phyloP scores from a whole-genome alignment of 1,140 invertebrate genomes.

The Chlorops oryzae region DNA sequence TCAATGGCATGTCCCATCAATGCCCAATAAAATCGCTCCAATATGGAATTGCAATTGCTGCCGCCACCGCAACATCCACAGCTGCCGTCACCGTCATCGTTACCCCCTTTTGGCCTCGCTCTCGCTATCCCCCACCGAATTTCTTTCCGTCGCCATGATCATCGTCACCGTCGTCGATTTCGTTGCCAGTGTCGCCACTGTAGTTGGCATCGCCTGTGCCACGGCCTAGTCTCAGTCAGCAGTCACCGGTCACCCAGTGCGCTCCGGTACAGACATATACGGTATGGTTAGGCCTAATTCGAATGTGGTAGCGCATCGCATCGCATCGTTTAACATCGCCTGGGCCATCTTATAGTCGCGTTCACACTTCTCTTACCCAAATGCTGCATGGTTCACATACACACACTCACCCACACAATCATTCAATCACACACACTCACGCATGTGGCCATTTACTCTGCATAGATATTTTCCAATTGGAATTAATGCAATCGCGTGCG shows the following conservation, averaged over 20 bases:
- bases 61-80: no score
- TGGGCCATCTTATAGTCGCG: neutral
- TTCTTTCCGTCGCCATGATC: neutral
- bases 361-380: neutral
- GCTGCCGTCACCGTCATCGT: neutral
- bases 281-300: neutral
- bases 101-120: neutral
- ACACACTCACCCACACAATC: neutral
- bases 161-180: no score
- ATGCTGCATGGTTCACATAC: neutral
- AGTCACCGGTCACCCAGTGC: no score
- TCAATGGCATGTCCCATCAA: conserved; percentile 22
- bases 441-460: no score
- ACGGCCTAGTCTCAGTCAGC: no score
- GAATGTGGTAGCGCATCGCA: neutral
- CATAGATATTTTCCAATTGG: no score
- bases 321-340: neutral
- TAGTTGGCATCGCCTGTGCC: no score
- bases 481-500: conserved; percentile 3
- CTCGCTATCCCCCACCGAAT: neutral
- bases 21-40: conserved; percentile 22
- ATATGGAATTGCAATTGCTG: conserved; percentile 20
- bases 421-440: no score
- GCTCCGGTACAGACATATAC: neutral
- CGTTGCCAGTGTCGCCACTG: no score